Evolutionary conservation across 2,888 invertebrate species (phyloP), one percentile per base, ranked within the genome.

Genomic region (Parnassius smintheus): DNA sequence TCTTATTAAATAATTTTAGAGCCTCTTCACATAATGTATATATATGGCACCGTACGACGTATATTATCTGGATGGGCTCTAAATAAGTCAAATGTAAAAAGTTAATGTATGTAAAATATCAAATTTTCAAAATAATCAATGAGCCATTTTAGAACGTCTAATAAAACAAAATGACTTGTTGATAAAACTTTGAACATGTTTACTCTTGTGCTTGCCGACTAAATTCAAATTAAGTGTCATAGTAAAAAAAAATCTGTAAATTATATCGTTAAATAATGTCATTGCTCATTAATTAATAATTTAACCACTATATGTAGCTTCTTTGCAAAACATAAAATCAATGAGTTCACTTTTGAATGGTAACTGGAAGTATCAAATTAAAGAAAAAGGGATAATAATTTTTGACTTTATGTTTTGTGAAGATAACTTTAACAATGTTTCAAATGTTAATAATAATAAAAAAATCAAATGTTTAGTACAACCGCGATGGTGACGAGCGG

Each of bases 1-100:
- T 64, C 56, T 53, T 54, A 49, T 48, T 55, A 60, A 44, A 54
- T 59, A n/a, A 13, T 41, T 46, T 82, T 85, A 88, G 88, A 83
- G 42, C 82, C 78, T 75, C 88, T 90, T 77, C 83, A 77, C 73
- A 80, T 68, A 75, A 74, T 71, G 78, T 85, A 78, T 46, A 53
- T 18, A 49, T 45, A 55, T 68, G 57, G 65, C 55, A 62, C 12
- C 2, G 45, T 13, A n/a, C 9, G 46, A 62, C 51, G 69, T 78
- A 82, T 68, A 67, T 76, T 68, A 70, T 81, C 68, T 82, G 78
- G 72, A 87, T 77, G 51, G 72, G 77, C 69, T 80, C 84, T 86
- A 79, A 67, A 60, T 51, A 62, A 56, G 62, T 57, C 61, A 65
- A 64, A 61, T 62, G 49, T 46, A 45, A 56, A 54, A 59, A 61